Conservation (phyloP, 1,140 invertebrate genomes). For the Lasioglossum albipes region DNA sequence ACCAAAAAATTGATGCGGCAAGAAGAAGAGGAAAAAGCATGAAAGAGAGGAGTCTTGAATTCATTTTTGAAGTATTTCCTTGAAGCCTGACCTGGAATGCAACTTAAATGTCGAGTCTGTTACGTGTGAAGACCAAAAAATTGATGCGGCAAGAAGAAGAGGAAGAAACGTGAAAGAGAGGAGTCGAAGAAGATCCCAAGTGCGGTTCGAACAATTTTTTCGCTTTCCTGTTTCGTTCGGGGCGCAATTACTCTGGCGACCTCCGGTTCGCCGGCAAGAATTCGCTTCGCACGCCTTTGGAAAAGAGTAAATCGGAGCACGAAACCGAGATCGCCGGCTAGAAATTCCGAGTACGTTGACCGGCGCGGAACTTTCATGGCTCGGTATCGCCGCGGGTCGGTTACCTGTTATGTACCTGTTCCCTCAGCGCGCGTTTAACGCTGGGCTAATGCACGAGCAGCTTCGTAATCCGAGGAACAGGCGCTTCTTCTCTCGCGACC, state of each 20-base stretch:
- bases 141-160: background rate
- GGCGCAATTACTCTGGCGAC: background rate
- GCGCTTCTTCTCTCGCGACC: constrained; percentile 8
- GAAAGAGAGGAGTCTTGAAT: background rate
- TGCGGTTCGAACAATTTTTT: background rate
- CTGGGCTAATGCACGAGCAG: constrained; percentile 34
- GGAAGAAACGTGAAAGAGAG: background rate
- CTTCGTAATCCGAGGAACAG: constrained; percentile 23
- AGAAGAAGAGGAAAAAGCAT: background rate
- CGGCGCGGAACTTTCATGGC: constrained; percentile 42
- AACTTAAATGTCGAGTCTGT: too few species aligned
- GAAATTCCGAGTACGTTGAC: constrained; percentile 57
- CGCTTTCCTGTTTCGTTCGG: background rate
- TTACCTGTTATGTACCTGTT: constrained; percentile 63
- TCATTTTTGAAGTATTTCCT: too few species aligned
- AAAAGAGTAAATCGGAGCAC: constrained; percentile 30
- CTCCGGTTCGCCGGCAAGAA: background rate
- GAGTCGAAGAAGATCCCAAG: background rate
- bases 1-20: too few species aligned
- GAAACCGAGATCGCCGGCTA: constrained; percentile 44
- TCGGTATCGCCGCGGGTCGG: constrained; percentile 53
- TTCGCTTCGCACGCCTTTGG: background rate
- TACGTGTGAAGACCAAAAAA: too few species aligned
- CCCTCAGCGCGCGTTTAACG: constrained; percentile 25
- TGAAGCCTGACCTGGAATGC: too few species aligned